Conservation (phyloP, 2,797 vertebrate genomes). For the Halcyon leucocephala region DNA sequence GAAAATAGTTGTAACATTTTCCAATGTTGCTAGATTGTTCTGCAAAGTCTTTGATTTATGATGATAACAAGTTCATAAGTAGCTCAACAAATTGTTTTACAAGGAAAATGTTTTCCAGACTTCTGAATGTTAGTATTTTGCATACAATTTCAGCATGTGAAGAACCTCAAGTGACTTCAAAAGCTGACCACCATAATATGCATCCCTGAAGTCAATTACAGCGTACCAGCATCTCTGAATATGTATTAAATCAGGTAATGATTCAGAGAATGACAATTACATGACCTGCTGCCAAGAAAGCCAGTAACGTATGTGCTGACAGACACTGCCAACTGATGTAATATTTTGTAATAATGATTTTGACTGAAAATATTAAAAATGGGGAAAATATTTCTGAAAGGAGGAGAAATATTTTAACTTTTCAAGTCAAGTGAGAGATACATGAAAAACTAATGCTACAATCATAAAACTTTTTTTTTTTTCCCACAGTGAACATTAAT, state of each 20-base stretch:
- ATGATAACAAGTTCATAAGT: neutral
- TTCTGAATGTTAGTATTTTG: neutral
- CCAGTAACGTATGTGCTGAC: neutral
- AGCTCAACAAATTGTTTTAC: neutral
- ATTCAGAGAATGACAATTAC: neutral
- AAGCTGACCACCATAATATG: neutral
- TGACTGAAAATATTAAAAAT: conserved; percentile 1
- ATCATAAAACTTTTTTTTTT: neutral
- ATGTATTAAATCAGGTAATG: neutral
- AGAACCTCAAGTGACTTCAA: neutral
- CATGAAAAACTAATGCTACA: neutral
- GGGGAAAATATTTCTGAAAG: neutral
- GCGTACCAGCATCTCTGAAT: neutral
- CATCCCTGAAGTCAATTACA: neutral
- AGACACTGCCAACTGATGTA: neutral
- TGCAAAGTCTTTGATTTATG: neutral
- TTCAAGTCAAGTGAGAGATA: neutral
- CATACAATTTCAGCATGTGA: neutral
- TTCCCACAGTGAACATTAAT: neutral
- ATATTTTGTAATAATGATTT: neutral
- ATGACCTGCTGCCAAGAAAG: neutral
- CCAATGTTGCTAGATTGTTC: neutral
- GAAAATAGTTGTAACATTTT: neutral
- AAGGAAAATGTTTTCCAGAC: neutral
- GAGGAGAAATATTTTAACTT: conserved; percentile 27